These are phyloP conservation scores for Litoditis marina DNA, from an alignment of 2,888 invertebrate genomes.

Conservation along the genomic window DNA sequence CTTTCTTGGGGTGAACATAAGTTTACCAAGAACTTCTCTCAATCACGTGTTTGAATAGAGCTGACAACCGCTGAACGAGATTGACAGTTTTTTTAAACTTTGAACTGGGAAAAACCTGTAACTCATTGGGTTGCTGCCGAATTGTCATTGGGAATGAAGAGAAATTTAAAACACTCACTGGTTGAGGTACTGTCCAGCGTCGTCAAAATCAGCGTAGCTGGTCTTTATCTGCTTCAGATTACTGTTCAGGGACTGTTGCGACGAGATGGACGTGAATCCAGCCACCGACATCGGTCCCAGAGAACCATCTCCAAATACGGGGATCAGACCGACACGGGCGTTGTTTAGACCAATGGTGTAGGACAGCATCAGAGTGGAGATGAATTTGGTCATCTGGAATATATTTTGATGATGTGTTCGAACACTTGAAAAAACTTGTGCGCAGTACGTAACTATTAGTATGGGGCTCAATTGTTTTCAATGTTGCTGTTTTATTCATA, in stretches of 20 bases:
- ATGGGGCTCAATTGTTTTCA: neutral
- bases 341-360: constrained; percentile 21
- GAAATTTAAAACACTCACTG: constrained; percentile 3
- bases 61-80: neutral
- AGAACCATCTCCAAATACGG: constrained; percentile 2
- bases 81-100: no score
- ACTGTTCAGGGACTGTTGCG: constrained; percentile 14
- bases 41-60: no score
- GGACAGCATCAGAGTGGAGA: constrained; percentile 33
- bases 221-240: constrained; percentile 17
- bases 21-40: no score
- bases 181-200: constrained; percentile 24
- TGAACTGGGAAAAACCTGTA: no score
- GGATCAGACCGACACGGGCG: constrained; percentile 28
- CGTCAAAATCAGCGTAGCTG: constrained; percentile 24
- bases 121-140: no score
- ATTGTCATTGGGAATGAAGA: no score
- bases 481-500: constrained; percentile 10
- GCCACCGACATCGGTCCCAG: constrained; percentile 8
- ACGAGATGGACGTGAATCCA: constrained; percentile 17
- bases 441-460: no score
- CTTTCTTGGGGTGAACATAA: no score
- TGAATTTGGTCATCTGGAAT: constrained; percentile 32
- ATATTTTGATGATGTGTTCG: neutral
- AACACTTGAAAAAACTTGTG: no score